phyloP scores from a whole-genome alignment of 2,797 vertebrate species.

The Podarcis siculus region DNA sequence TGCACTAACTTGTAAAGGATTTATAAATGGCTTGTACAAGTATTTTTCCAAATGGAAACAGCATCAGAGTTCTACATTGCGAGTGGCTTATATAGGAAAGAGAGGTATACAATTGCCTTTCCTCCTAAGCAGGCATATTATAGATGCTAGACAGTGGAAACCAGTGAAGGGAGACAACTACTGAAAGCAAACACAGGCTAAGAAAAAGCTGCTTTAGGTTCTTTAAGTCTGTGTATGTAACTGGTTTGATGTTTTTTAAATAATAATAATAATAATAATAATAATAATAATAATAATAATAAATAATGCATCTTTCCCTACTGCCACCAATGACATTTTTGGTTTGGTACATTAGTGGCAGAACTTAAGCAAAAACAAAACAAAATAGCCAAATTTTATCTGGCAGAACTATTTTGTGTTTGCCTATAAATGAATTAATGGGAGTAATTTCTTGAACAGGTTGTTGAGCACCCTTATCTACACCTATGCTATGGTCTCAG shows the following conservation, averaged over 20 bases:
- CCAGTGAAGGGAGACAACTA: constrained; percentile 56
- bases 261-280: too few species aligned
- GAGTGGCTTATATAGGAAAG: constrained; percentile 69
- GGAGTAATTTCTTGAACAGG: background rate
- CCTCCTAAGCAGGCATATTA: constrained; percentile 61
- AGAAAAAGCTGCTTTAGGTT: constrained; percentile 31
- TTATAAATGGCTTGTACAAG: constrained; percentile 71
- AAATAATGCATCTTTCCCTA: background rate
- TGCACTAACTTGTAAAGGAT: constrained; percentile 69
- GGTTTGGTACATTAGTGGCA: accelerated
- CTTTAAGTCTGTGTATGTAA: constrained; percentile 33
- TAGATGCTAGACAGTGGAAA: constrained; percentile 74
- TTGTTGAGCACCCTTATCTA: background rate
- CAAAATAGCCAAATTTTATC: background rate
- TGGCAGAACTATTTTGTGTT: accelerated
- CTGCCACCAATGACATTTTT: background rate
- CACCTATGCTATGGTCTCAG: background rate
- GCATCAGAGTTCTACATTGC: constrained; percentile 55
- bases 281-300: too few species aligned
- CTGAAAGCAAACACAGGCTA: constrained; percentile 48
- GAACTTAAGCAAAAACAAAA: background rate
- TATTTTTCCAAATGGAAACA: constrained; percentile 74
- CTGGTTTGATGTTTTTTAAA: constrained; percentile 21
- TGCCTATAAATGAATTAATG: background rate
- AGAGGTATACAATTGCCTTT: constrained; percentile 66